Conservation (phyloP, 2,797 vertebrate genomes). For the Leptatherina wallacei region DNA sequence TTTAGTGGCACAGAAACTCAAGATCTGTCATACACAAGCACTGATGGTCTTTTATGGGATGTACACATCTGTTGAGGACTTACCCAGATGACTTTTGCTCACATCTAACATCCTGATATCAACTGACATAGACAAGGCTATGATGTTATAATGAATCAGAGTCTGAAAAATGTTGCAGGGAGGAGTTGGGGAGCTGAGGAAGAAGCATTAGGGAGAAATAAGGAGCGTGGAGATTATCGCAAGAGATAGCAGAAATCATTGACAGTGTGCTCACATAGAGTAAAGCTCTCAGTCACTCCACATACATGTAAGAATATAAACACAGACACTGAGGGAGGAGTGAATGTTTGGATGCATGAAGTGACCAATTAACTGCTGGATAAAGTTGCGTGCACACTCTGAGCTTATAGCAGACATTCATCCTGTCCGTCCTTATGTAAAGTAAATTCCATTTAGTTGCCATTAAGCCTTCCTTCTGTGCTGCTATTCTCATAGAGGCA, state of each 20-base stretch:
- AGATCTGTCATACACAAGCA: constrained; percentile 11
- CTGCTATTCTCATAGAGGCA: constrained; percentile 4
- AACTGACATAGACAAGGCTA: constrained; percentile 31
- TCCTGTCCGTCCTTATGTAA: constrained; percentile 25
- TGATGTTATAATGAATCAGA: constrained; percentile 59
- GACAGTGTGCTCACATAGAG: constrained; percentile 49
- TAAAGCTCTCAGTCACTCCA: constrained; percentile 36
- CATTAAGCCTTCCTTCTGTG: constrained; percentile 14
- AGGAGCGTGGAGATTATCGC: constrained; percentile 51
- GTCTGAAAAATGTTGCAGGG: constrained; percentile 24
- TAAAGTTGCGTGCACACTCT: constrained; percentile 30
- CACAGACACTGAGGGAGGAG: not conserved
- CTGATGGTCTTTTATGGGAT: constrained; percentile 16
- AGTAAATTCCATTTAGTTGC: constrained; percentile 33
- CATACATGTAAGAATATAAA: constrained; percentile 44
- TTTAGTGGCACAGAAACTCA: not conserved
- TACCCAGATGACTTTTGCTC: constrained; percentile 33
- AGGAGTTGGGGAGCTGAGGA: constrained; percentile 22
- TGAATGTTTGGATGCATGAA: constrained; percentile 30
- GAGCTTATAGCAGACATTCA: constrained; percentile 25
- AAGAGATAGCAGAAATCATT: constrained; percentile 46
- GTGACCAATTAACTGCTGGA: constrained; percentile 53
- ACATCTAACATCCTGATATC: constrained; percentile 22
- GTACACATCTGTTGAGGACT: constrained; percentile 23
- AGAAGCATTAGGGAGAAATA: constrained; percentile 30